phyloP scores from a whole-genome alignment of 2,113 vertebrate species.

The Scomber scombrus region DNA sequence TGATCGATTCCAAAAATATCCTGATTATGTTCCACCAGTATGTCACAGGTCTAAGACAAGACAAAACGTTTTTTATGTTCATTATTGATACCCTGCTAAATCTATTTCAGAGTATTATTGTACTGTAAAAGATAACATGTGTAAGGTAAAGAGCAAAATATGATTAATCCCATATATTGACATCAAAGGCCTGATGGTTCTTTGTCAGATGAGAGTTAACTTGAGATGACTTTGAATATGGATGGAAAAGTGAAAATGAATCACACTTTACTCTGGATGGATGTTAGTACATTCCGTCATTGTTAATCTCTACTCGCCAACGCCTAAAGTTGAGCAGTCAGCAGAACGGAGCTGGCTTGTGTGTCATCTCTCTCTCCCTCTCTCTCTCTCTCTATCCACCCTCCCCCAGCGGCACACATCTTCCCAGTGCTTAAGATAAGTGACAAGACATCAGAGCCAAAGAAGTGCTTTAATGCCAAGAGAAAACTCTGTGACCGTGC shows the following conservation, averaged over 20 bases:
- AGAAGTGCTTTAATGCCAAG: slow-evolving; percentile 76
- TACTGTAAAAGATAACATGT: slow-evolving; percentile 12
- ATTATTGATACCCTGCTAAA: background rate
- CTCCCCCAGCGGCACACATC: slow-evolving; percentile 67
- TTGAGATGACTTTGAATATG: slow-evolving; percentile 66
- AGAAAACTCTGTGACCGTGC: slow-evolving; percentile 63
- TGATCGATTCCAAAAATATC: background rate
- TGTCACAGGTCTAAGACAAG: background rate
- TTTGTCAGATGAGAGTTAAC: slow-evolving; percentile 55
- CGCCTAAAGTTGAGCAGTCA: slow-evolving; percentile 79
- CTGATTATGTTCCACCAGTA: background rate
- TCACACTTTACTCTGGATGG: slow-evolving; percentile 56
- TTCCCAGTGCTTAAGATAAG: slow-evolving; percentile 82
- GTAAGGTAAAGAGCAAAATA: slow-evolving; percentile 26
- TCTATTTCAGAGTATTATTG: slow-evolving; percentile 24
- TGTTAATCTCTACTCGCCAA: slow-evolving; percentile 75
- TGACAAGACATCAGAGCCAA: slow-evolving; percentile 82
- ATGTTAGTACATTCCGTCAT: slow-evolving; percentile 73
- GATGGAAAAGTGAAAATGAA: slow-evolving; percentile 55
- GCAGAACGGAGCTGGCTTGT: slow-evolving; percentile 72
- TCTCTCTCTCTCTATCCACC: slow-evolving; percentile 38
- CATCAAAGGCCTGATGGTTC: slow-evolving; percentile 50
- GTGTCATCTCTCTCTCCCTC: slow-evolving; percentile 66
- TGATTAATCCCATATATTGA: slow-evolving; percentile 41
- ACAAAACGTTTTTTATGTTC: slow-evolving; percentile 27